These are phyloP conservation scores for Rousettus leschenaultii DNA, from an alignment of 2,113 vertebrate species.

Conservation along the genomic window DNA sequence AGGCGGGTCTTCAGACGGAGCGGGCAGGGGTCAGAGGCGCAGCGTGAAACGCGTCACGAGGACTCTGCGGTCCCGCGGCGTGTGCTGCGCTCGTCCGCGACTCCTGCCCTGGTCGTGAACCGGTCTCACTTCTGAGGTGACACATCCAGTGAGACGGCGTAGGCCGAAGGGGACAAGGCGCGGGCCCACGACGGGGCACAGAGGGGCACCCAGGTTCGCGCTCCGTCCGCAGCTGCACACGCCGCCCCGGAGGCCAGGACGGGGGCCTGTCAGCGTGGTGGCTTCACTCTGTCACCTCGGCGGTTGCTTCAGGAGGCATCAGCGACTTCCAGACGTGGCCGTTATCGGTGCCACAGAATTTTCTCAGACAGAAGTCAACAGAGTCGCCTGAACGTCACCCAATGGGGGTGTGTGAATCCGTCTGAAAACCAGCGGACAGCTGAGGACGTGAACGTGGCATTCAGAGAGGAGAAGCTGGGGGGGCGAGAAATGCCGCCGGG, in stretches of 20 bases:
- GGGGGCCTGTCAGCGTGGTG: neutral
- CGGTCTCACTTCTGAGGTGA: neutral
- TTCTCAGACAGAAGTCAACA: too few relatives aligned
- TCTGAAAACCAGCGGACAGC: neutral
- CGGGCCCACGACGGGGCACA: too few relatives aligned
- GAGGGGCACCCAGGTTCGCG: too few relatives aligned
- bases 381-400: too few relatives aligned
- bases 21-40: neutral
- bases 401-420: too few relatives aligned
- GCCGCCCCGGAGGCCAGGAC: neutral
- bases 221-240: too few relatives aligned
- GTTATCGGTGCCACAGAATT: too few relatives aligned
- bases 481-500: accelerated
- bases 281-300: accelerated
- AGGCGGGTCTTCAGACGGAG: neutral
- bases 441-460: too few relatives aligned
- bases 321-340: too few relatives aligned
- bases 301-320: neutral
- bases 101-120: too few relatives aligned
- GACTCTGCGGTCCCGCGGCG: accelerated
- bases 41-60: neutral
- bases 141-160: neutral
- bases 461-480: neutral
- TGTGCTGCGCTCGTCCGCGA: accelerated
- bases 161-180: too few relatives aligned